Conservation (phyloP, 2,888 invertebrate genomes). For the Ochropacha duplaris region DNA sequence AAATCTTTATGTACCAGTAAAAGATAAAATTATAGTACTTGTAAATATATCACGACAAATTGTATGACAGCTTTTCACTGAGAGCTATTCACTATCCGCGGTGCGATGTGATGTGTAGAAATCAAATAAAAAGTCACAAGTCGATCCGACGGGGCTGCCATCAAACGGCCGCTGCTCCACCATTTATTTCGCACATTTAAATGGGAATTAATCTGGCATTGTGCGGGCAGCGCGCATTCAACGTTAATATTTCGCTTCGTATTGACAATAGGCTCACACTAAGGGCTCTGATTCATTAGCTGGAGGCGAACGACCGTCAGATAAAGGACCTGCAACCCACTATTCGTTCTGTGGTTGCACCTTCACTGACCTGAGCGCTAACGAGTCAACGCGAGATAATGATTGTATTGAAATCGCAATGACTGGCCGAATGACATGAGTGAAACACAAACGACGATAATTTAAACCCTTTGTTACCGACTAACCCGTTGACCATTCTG, state of each 20-base stretch:
- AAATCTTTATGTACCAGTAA: conserved; percentile 11
- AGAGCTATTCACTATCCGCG: conserved; percentile 35
- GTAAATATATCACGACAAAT: conserved; percentile 23
- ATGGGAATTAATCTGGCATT: conserved; percentile 75
- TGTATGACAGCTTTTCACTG: conserved; percentile 37
- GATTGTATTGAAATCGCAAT: conserved; percentile 69
- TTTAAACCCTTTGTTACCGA: conserved; percentile 47
- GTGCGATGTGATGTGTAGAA: conserved; percentile 32
- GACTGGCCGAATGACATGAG: conserved; percentile 55
- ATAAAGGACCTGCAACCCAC: conserved; percentile 74
- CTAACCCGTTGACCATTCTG: conserved; percentile 46
- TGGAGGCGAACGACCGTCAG: conserved; percentile 69
- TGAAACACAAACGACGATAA: conserved; percentile 45
- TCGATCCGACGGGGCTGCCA: conserved; percentile 35
- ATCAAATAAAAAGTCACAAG: conserved; percentile 46
- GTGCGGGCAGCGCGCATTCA: conserved; percentile 53
- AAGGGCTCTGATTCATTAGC: conserved; percentile 78
- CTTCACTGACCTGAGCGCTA: conserved; percentile 70
- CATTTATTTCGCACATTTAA: conserved; percentile 74
- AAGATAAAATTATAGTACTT: conserved; percentile 22
- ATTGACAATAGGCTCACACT: conserved; percentile 73
- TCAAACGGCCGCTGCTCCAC: conserved; percentile 40
- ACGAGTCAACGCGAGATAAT: conserved; percentile 74
- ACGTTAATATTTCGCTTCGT: conserved; percentile 71
- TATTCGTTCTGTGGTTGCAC: conserved; percentile 71